Evolutionary conservation across 2,888 invertebrate genomes (phyloP).

Genomic region (Drosophila subsilvestris): DNA sequence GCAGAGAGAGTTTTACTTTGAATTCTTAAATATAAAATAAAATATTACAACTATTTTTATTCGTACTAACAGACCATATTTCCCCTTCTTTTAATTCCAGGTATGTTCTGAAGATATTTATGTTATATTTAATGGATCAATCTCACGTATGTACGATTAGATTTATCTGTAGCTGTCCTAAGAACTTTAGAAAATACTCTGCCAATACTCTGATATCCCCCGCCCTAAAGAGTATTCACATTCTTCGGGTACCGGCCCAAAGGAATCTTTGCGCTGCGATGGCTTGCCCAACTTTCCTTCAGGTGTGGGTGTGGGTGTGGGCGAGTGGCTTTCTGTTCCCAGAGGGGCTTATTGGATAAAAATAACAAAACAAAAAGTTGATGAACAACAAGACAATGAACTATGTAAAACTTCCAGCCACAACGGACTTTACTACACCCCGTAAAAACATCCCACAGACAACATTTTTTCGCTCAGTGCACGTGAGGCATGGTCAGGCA

Average conservation of each 20-base stretch:
- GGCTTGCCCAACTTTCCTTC: constrained; percentile 4
- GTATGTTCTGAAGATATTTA: constrained; percentile 24
- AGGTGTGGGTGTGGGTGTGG: constrained; percentile 1
- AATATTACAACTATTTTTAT: background rate
- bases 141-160: background rate
- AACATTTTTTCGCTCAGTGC: constrained; percentile 57
- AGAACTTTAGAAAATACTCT: no score
- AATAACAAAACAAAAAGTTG: constrained; percentile 56
- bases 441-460: constrained; percentile 38
- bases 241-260: background rate
- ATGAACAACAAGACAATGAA: constrained; percentile 76
- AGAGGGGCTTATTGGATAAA: constrained; percentile 50
- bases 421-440: constrained; percentile 48
- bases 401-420: constrained; percentile 68
- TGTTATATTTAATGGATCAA: background rate
- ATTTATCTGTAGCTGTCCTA: background rate
- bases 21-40: background rate
- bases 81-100: constrained; percentile 22
- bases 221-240: constrained; percentile 1
- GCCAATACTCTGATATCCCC: no score
- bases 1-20: background rate
- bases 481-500: background rate
- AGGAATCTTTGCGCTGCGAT: constrained; percentile 3
- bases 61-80: background rate
- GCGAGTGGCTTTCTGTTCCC: constrained; percentile 33